Evolutionary conservation across 2,113 vertebrate genomes (phyloP), one percentile per base, ranked within the genome.

Genomic region (Percopsis transmontana): DNA sequence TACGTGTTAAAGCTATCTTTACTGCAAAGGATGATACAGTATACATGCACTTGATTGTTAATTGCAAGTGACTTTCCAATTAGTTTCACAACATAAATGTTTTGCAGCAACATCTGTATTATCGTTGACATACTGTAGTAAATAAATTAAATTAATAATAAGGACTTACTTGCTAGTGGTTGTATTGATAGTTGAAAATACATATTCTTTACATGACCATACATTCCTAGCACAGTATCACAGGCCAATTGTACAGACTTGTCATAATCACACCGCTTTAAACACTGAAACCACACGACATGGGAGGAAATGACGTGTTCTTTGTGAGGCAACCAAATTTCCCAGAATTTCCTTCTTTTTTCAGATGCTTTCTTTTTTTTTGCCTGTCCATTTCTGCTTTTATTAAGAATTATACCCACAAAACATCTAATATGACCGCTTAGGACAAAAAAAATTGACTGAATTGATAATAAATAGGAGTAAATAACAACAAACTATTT

Each of bases 241-340:
- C 79, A 81, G 69, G 72, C 87, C 75, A 79, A 87, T 81, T 85
- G 83, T 41, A 54, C 7, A 0, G 66, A 88, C 86, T 87, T 45
- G 77, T 91, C 80, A 89, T 89, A 71, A 88, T 89, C 88, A 87
- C 84, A 85, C 80, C 82, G 66, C 83, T 86, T 83, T 76, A 85
- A 88, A 90, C 77, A 79, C 83, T 68, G 76, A 90, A 90, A 91
- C 90, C 90, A 80, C 90, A 88, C 75, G 89, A 90, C 89, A 91
- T 18, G 56, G 53, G 77, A 87, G 91, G 91, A 92, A 92, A 88
- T 92, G 90, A 92, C 91, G 91, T 80, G 57, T 65, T 61, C 64
- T 74, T 85, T 84, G 80, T 91, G 89, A 91, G 82, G 90, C 90
- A 91, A 91, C 77, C 73, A 72, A 82, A 89, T 88, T 91, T 91